Conservation (phyloP, 2,113 vertebrate genomes). For the Romanogobio albipinnatus region DNA sequence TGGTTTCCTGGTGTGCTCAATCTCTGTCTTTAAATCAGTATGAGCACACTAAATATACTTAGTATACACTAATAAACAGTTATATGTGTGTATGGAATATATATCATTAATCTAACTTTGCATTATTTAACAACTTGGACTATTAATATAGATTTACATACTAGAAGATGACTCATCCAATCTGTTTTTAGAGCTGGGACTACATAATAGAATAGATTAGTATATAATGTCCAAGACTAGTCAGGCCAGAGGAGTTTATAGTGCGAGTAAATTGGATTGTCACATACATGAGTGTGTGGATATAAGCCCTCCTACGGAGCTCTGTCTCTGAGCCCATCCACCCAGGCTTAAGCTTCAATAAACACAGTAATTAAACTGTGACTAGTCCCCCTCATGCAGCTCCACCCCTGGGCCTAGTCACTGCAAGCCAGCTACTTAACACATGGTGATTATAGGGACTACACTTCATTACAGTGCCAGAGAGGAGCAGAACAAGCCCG, state of each 20-base stretch:
- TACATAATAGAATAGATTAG: neutral
- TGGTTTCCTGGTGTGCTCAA: too few relatives aligned
- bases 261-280: neutral
- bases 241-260: neutral
- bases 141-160: neutral
- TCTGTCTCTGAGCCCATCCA: conserved; percentile 23
- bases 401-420: conserved; percentile 44
- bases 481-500: neutral
- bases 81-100: neutral
- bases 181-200: neutral
- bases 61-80: neutral
- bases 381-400: conserved; percentile 43
- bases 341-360: conserved; percentile 1
- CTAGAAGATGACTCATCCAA: neutral
- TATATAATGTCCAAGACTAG: neutral
- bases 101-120: neutral
- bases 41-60: neutral
- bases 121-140: neutral
- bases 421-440: conserved; percentile 33
- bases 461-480: conserved; percentile 45
- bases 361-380: conserved; percentile 45
- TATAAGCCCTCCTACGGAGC: conserved; percentile 10
- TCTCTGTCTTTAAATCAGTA: too few relatives aligned
- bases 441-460: conserved; percentile 40
- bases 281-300: neutral